A percentile compares a stretch with the other conserved stretches of the same genome.
Evolutionary conservation across 2,797 vertebrate genomes (phyloP).

Genomic region (Tolypeutes matacus): DNA sequence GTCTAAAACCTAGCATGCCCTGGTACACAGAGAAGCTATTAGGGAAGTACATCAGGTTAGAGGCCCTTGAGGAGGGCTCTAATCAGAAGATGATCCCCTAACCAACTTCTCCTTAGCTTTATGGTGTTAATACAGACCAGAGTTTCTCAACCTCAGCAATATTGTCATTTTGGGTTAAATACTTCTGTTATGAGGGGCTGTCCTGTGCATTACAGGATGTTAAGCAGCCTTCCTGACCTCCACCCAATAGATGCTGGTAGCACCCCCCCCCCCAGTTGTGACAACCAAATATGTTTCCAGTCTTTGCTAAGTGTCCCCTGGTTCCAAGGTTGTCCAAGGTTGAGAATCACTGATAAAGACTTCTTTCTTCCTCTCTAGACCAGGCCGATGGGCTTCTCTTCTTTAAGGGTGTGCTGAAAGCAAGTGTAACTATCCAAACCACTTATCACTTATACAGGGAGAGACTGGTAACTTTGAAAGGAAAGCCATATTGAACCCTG

Average conservation of each 20-base stretch:
- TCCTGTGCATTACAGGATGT: fast-evolving
- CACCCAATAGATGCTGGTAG: not conserved
- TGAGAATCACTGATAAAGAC: not conserved
- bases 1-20: not conserved
- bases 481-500: not conserved
- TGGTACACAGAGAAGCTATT: not conserved
- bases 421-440: not conserved
- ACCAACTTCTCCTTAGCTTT: not conserved
- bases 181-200: no score
- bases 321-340: no score
- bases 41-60: no score
- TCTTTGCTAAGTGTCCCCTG: not conserved
- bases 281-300: not conserved
- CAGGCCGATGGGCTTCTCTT: not conserved
- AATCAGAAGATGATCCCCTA: not conserved
- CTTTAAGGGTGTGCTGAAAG: no score
- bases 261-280: not conserved
- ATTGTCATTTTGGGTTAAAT: not conserved
- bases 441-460: not conserved
- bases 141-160: not conserved
- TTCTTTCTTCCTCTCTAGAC: not conserved
- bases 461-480: not conserved
- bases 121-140: not conserved
- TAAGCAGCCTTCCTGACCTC: not conserved
- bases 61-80: no score